Percentiles rank a stretch among this genome's conserved stretches.
These are phyloP conservation scores for Eristalis arbustorum DNA, from an alignment of 2,888 invertebrate genomes.

Conservation along the genomic window DNA sequence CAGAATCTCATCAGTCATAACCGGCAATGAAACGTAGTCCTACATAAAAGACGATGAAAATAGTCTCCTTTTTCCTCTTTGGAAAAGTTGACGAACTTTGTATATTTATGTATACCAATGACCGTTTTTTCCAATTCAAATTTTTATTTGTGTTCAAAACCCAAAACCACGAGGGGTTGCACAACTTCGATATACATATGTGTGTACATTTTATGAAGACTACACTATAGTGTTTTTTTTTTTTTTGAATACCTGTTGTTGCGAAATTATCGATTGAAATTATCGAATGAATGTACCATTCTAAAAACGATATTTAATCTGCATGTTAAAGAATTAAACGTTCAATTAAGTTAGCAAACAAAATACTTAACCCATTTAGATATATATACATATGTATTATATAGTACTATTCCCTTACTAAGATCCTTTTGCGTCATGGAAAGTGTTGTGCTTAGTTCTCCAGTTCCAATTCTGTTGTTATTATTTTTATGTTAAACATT, in stretches of 20 bases:
- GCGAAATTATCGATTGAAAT: too few species aligned
- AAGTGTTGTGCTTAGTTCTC: constrained; percentile 41
- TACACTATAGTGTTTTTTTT: too few species aligned
- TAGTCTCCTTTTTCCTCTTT: constrained; percentile 59
- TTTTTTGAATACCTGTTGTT: too few species aligned
- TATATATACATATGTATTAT: constrained; percentile 25
- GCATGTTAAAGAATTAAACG: constrained; percentile 52
- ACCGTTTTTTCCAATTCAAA: constrained; percentile 23
- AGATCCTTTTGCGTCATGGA: constrained; percentile 55
- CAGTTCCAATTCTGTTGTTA: constrained; percentile 49
- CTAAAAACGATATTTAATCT: constrained; percentile 44
- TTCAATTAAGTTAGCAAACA: constrained; percentile 59
- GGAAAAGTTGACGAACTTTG: constrained; percentile 57
- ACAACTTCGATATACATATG: too few species aligned
- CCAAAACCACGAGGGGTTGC: neutral
- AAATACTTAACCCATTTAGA: constrained; percentile 58
- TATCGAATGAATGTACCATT: neutral
- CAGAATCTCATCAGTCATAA: constrained; percentile 63
- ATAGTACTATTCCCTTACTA: constrained; percentile 39
- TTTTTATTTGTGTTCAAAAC: constrained; percentile 27
- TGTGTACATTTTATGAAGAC: too few species aligned
- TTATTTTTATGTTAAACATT: constrained; percentile 70
- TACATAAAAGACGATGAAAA: constrained; percentile 50
- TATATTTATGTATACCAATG: constrained; percentile 31
- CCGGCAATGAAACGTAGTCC: constrained; percentile 30